Percentiles rank a stretch among this genome's conserved stretches.
phyloP scores from a whole-genome alignment of 2,888 invertebrate genomes.

The Conomelus anceps region DNA sequence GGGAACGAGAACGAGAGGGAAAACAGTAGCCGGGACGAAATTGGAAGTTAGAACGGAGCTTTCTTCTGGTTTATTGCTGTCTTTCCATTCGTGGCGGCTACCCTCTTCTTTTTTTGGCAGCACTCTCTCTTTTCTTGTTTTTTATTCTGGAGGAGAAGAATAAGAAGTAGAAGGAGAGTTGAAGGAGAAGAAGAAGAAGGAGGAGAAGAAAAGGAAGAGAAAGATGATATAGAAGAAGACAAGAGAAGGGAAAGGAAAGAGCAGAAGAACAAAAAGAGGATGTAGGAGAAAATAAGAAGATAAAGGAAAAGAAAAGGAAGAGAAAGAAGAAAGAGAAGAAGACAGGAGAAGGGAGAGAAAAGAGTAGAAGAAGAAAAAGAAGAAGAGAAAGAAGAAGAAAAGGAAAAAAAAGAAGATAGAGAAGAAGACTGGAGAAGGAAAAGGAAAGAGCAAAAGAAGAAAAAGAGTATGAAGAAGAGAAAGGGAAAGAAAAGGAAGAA shows the following conservation, averaged over 20 bases:
- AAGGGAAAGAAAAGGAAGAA: too few species aligned
- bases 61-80: constrained; percentile 8
- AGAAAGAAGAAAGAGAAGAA: not conserved
- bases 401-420: too few species aligned
- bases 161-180: not conserved
- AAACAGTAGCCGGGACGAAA: not conserved
- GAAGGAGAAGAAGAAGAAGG: not conserved
- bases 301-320: too few species aligned
- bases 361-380: not conserved
- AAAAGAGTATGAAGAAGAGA: too few species aligned
- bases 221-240: too few species aligned
- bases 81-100: not conserved
- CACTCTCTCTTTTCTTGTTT: not conserved
- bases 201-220: not conserved
- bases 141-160: not conserved
- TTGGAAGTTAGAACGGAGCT: constrained; percentile 4
- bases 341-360: not conserved
- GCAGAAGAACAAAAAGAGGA: too few species aligned
- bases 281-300: too few species aligned
- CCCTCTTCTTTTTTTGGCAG: not conserved
- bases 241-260: too few species aligned
- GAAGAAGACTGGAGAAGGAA: too few species aligned
- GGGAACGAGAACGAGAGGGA: not conserved
- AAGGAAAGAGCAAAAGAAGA: too few species aligned
- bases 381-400: not conserved